A percentile compares a stretch with the other conserved stretches of the same genome.
phyloP scores from a whole-genome alignment of 2,113 vertebrate species.

The Caretta caretta region DNA sequence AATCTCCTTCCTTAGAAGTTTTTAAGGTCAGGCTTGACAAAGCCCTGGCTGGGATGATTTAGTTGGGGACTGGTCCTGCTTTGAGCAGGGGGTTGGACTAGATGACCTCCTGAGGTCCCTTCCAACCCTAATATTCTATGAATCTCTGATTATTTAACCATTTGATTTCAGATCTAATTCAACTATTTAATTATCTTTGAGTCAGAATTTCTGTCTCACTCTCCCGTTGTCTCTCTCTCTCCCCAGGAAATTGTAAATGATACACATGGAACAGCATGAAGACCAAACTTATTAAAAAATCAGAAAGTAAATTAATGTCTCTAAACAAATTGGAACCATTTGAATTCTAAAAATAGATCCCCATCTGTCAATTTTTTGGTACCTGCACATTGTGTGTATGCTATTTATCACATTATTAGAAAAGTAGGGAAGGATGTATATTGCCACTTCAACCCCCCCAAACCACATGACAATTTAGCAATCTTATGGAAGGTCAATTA shows the following conservation, averaged over 20 bases:
- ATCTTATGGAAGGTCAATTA: constrained; percentile 43
- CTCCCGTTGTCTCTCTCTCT: background rate
- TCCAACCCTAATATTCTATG: too few relatives aligned
- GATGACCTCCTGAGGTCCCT: too few relatives aligned
- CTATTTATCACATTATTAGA: background rate
- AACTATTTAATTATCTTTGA: background rate
- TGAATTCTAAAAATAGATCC: constrained; percentile 12
- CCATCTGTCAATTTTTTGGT: background rate
- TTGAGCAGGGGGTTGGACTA: too few relatives aligned
- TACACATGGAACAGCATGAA: constrained; percentile 3
- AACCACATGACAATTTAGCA: background rate
- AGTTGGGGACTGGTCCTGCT: too few relatives aligned
- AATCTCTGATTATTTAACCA: background rate
- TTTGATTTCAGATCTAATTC: background rate
- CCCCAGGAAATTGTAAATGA: background rate
- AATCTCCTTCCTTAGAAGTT: too few relatives aligned
- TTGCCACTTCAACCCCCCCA: background rate
- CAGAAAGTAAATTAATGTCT: background rate
- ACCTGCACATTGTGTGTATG: background rate
- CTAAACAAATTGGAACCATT: background rate
- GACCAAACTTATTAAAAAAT: background rate
- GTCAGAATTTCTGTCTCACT: background rate
- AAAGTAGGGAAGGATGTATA: background rate
- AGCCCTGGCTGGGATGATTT: too few relatives aligned
- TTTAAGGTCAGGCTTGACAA: too few relatives aligned